Percentiles rank a stretch among this genome's conserved stretches.
Conservation (phyloP, 2,888 invertebrate genomes). For the Heterodera filipjevi region DNA sequence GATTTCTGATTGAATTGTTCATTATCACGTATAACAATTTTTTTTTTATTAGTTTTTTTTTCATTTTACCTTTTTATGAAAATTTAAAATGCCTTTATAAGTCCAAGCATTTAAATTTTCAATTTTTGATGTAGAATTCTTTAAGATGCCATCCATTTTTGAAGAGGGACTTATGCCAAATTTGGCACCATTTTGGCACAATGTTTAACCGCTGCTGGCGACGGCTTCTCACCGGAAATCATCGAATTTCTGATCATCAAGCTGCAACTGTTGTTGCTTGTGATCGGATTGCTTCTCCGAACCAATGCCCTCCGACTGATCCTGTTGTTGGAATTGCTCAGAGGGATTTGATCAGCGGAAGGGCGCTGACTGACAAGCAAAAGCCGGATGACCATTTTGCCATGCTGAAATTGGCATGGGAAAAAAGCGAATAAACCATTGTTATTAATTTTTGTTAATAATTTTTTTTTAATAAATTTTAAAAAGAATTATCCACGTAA, state of each 20-base stretch:
- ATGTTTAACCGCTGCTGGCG: too few relatives aligned
- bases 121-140: too few relatives aligned
- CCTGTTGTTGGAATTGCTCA: neutral
- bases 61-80: neutral
- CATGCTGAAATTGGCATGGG: neutral
- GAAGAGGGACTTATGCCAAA: neutral
- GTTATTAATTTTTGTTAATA: too few relatives aligned
- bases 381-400: neutral
- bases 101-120: neutral
- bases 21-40: neutral
- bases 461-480: too few relatives aligned
- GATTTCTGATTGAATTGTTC: neutral
- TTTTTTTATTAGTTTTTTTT: neutral
- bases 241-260: neutral
- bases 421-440: neutral
- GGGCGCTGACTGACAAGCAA: neutral
- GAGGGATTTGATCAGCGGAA: neutral
- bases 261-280: neutral
- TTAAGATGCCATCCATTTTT: neutral
- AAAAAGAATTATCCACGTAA: too few relatives aligned
- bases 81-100: neutral
- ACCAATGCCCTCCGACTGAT: too few relatives aligned
- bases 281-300: too few relatives aligned
- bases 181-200: neutral
- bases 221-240: neutral